These are phyloP conservation scores for Diarsia brunnea DNA, from an alignment of 2,888 invertebrate species.

Conservation along the genomic window DNA sequence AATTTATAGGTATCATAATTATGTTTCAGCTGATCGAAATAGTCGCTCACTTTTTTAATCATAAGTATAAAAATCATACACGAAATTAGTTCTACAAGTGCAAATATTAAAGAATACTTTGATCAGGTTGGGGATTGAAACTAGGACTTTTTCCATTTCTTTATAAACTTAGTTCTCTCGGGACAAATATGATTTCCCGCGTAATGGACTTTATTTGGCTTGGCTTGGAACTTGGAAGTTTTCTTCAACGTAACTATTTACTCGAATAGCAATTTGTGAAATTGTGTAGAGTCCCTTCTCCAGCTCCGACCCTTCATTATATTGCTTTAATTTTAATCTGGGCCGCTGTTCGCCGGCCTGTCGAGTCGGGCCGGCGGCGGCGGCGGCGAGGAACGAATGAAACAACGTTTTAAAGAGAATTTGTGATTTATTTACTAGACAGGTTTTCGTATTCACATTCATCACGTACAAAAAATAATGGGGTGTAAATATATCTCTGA, in stretches of 20 bases:
- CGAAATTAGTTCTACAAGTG: constrained; percentile 9
- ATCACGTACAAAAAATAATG: constrained; percentile 90
- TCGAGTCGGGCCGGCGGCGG: no score
- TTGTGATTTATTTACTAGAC: constrained; percentile 88
- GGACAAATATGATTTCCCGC: constrained; percentile 50
- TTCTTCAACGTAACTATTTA: constrained; percentile 47
- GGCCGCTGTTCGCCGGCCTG: background rate
- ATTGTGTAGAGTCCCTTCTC: constrained; percentile 37
- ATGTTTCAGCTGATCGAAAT: constrained; percentile 1
- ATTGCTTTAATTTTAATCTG: constrained; percentile 48
- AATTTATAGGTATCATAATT: background rate
- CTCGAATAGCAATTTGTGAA: constrained; percentile 51
- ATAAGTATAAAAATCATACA: background rate
- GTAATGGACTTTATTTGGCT: constrained; percentile 51
- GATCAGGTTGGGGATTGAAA: constrained; percentile 24
- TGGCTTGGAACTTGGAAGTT: constrained; percentile 47
- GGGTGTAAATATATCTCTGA: constrained; percentile 91
- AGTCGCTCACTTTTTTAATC: background rate
- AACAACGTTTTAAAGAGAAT: constrained; percentile 81
- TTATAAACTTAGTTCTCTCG: constrained; percentile 41
- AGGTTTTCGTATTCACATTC: constrained; percentile 87
- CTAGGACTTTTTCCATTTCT: constrained; percentile 39
- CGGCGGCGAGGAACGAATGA: constrained; percentile 64
- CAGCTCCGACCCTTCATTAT: constrained; percentile 33
- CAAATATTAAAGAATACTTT: constrained; percentile 23